Evolutionary conservation across 92 coral and sea anemone genomes (phyloP), one percentile per base, ranked within the genome.

Genomic region (Scolanthus callimorphus): DNA sequence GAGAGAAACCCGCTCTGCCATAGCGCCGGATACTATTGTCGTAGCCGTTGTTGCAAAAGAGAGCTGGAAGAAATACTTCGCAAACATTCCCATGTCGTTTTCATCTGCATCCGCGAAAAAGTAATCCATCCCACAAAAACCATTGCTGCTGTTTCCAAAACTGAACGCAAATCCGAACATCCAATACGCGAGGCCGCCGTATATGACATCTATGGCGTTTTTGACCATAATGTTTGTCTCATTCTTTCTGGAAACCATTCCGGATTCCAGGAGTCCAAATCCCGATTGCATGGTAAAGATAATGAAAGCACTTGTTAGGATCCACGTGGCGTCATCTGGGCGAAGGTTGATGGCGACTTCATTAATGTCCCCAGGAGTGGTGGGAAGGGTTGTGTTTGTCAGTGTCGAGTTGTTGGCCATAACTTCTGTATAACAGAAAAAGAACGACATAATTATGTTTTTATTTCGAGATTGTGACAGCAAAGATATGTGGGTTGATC

Each of bases 251-350:
- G 95, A 86, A 1, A 82, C 95, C 73, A 86, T 47, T 1, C 95
- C 95, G 11, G 95, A 73, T 49, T 86, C 95, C 13, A 90, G 73
- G 8, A 90, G 81, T 19, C 97, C 97, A 59, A 90, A 90, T 8
- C 97, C 97, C 1, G 97, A 86, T 51, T 91, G 97, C 97, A 91
- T 91, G 28, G 97, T 91, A 54, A 91, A 91, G 30, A 91, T 91
- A 17, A 91, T 91, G 51, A 91, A 91, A 6, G 97, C 97, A 20
- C 90, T 82, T 9, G 97, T 86, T 29, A 90, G 74, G 43, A 90
- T 86, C 97, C 97, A 90, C 1, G 95, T 90, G 12, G 97, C 97
- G 51, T 90, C 95, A 55, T 90, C 97, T 0, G 97, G 83, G 6
- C 61, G 62, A 10, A 88, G 41, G 41, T 34, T 34, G 8, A 34